Conservation (phyloP, 2,113 vertebrate genomes). For the Manacus vitellinus region DNA sequence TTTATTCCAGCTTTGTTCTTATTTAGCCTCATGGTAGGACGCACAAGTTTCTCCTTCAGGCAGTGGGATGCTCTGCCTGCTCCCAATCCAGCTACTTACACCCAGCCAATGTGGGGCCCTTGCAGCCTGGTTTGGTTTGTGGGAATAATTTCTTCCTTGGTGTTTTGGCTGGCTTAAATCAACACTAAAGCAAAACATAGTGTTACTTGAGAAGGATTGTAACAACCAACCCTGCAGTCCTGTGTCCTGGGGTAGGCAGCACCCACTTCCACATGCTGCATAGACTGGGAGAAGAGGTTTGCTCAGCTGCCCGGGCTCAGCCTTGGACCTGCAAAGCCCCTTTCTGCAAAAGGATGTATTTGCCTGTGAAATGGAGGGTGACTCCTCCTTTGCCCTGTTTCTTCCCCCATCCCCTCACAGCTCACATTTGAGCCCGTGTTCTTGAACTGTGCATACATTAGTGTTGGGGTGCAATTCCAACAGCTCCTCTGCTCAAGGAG, state of each 20-base stretch:
- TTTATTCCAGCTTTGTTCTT: not conserved
- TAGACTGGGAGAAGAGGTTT: not conserved
- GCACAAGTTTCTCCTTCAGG: not conserved
- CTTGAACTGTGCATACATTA: rapidly evolving
- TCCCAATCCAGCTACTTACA: not conserved
- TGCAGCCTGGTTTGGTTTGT: not conserved
- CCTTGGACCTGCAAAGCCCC: not conserved
- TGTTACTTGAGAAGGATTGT: not conserved
- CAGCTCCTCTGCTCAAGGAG: not conserved
- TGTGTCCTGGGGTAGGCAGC: not conserved
- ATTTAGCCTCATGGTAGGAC: not conserved
- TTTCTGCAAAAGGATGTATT: not conserved
- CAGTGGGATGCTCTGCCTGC: not conserved
- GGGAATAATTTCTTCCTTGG: not conserved
- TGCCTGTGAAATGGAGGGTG: not conserved
- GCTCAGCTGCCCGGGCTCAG: not conserved
- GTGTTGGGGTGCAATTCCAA: not conserved
- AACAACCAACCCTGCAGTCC: not conserved
- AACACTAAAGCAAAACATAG: not conserved
- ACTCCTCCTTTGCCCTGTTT: not conserved
- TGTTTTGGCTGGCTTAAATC: not conserved
- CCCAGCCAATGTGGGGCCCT: rapidly evolving
- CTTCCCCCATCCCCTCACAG: not conserved
- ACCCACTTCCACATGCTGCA: not conserved
- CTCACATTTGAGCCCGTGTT: not conserved